A percentile compares a stretch with the other conserved stretches of the same genome.
phyloP scores from a whole-genome alignment of 2,113 vertebrate genomes.

The Galeopterus variegatus region DNA sequence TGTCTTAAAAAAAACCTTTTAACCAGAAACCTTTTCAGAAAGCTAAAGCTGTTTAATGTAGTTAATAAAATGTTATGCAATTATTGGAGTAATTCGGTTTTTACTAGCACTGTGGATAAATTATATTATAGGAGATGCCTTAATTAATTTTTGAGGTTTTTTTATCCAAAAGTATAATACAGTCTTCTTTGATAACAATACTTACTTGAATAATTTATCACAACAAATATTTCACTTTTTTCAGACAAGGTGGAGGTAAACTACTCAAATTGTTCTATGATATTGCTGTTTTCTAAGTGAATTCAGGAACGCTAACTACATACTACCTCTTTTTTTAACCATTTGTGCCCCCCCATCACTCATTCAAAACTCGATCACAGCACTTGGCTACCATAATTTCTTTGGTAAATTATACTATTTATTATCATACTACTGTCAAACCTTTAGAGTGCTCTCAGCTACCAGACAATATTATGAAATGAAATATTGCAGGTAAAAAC shows the following conservation, averaged over 20 bases:
- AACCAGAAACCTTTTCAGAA: background rate
- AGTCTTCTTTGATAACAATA: background rate
- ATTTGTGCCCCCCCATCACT: background rate
- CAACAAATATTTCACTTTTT: constrained; percentile 38
- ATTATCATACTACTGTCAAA: background rate
- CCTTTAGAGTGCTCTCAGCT: constrained; percentile 1
- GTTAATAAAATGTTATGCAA: background rate
- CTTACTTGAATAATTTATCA: constrained; percentile 52
- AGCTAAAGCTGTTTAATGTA: background rate
- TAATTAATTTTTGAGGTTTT: constrained; percentile 48
- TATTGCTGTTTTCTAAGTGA: constrained; percentile 1
- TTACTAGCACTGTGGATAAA: background rate
- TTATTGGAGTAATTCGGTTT: constrained; percentile 12
- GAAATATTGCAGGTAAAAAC: background rate
- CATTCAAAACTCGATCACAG: background rate
- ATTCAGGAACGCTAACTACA: background rate
- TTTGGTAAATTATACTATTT: background rate
- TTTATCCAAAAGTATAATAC: background rate
- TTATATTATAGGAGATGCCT: background rate
- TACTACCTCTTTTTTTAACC: background rate
- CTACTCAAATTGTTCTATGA: background rate
- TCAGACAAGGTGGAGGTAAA: background rate
- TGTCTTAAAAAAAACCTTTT: background rate
- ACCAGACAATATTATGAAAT: constrained; percentile 7
- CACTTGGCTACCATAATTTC: background rate